These are phyloP conservation scores for Nannoperca australis DNA, from an alignment of 2,797 vertebrate species.

Conservation along the genomic window DNA sequence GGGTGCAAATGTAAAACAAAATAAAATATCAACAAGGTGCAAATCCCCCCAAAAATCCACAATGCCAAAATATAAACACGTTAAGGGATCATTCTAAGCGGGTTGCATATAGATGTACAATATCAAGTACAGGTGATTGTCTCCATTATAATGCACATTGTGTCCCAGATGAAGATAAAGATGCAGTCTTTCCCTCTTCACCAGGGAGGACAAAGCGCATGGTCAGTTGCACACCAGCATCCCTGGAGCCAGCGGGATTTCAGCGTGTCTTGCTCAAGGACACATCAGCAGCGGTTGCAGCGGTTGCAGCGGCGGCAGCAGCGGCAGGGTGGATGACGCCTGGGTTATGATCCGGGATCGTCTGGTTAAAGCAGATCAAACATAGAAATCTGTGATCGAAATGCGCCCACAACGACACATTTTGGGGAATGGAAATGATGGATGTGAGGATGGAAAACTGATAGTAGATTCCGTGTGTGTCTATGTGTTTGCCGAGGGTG, in stretches of 20 bases:
- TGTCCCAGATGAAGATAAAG: background rate
- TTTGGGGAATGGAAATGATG: slow-evolving; percentile 31
- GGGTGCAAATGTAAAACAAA: no score
- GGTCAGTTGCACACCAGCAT: slow-evolving; percentile 13
- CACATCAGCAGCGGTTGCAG: slow-evolving; percentile 21
- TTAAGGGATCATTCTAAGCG: no score
- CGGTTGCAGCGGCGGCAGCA: background rate
- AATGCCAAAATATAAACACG: no score
- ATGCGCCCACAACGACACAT: slow-evolving; percentile 3
- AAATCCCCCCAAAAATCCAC: no score
- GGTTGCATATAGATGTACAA: no score
- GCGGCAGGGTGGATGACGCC: no score
- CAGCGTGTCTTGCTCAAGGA: slow-evolving; percentile 54
- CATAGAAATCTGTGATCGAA: slow-evolving; percentile 12
- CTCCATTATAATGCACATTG: no score
- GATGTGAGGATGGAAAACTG: slow-evolving; percentile 34
- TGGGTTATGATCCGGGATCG: background rate
- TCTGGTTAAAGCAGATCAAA: background rate
- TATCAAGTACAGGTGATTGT: no score
- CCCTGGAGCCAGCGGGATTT: background rate
- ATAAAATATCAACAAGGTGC: no score
- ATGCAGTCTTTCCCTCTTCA: background rate
- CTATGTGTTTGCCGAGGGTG: background rate
- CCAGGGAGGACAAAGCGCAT: background rate
- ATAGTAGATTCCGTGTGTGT: slow-evolving; percentile 9